Conservation (phyloP, 2,888 invertebrate genomes). For the Limnephilus lunatus region DNA sequence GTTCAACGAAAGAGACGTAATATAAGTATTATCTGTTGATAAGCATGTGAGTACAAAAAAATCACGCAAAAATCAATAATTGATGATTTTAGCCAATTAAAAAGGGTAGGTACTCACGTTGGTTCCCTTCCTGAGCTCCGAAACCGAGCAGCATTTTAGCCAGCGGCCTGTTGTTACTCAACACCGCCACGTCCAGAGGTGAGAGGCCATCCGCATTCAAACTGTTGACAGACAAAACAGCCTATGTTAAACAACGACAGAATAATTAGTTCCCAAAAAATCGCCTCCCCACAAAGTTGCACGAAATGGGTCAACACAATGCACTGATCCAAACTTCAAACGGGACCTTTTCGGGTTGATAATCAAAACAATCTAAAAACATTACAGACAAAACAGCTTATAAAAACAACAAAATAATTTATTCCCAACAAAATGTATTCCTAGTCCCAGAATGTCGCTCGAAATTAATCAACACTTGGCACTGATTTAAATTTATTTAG, state of each 20-base stretch:
- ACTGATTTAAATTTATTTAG: too few species aligned
- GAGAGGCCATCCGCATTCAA: slow-evolving; percentile 93
- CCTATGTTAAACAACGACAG: not conserved
- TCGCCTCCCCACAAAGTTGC: not conserved
- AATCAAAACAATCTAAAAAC: too few species aligned
- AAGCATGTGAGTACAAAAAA: not conserved
- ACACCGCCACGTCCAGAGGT: slow-evolving; percentile 94
- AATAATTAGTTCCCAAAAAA: not conserved
- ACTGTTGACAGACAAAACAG: slow-evolving; percentile 74
- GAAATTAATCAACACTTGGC: too few species aligned
- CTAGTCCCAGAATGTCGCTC: too few species aligned
- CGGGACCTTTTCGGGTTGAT: too few species aligned
- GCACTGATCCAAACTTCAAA: not conserved
- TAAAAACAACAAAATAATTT: too few species aligned
- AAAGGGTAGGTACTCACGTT: slow-evolving; percentile 81
- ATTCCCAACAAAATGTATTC: too few species aligned
- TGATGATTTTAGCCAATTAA: not conserved
- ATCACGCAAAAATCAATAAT: not conserved
- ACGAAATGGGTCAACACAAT: not conserved
- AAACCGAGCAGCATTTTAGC: slow-evolving; percentile 93
- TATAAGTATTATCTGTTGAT: not conserved
- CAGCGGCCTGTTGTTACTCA: slow-evolving; percentile 92
- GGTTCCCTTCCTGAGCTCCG: slow-evolving; percentile 90
- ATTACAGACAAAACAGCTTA: too few species aligned
- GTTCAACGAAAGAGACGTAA: too few species aligned